Conservation (phyloP, 2,888 invertebrate genomes). For the Synergus itoensis region DNA sequence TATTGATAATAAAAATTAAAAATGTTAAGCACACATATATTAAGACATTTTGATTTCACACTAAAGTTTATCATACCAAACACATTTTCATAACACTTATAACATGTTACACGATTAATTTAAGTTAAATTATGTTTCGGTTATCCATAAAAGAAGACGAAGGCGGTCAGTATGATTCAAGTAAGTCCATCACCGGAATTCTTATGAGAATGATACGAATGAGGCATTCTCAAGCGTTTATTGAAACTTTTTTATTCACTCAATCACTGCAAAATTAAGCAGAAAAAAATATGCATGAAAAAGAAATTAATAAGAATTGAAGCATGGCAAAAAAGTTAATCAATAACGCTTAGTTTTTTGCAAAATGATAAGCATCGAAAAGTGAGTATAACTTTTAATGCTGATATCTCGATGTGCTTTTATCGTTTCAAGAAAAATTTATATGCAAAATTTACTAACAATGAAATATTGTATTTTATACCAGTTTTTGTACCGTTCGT, state of each 20-base stretch:
- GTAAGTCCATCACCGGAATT: constrained; percentile 73
- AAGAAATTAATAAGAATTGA: constrained; percentile 42
- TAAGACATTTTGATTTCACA: neutral
- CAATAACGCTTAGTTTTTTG: constrained; percentile 13
- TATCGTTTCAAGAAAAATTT: constrained; percentile 16
- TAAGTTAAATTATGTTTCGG: constrained; percentile 74
- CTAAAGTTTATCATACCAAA: neutral
- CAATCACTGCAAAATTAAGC: constrained; percentile 54
- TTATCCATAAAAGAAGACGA: constrained; percentile 73
- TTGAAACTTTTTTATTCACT: constrained; percentile 56
- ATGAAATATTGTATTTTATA: neutral
- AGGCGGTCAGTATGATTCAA: constrained; percentile 74
- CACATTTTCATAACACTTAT: constrained; percentile 8
- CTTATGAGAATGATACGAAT: constrained; percentile 68
- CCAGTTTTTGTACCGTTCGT: neutral
- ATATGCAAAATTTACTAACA: neutral
- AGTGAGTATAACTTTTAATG: constrained; percentile 14
- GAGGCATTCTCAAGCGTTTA: constrained; percentile 63
- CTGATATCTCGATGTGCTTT: constrained; percentile 32
- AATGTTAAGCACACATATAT: neutral
- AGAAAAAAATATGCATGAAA: constrained; percentile 42
- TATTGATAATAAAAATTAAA: too few species aligned
- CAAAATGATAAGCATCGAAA: constrained; percentile 15
- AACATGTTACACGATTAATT: constrained; percentile 59
- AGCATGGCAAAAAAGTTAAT: constrained; percentile 26